Percentiles rank a stretch among this genome's conserved stretches.
These are phyloP conservation scores for Semicossyphus pulcher DNA, from an alignment of 2,113 vertebrate genomes.

Conservation along the genomic window DNA sequence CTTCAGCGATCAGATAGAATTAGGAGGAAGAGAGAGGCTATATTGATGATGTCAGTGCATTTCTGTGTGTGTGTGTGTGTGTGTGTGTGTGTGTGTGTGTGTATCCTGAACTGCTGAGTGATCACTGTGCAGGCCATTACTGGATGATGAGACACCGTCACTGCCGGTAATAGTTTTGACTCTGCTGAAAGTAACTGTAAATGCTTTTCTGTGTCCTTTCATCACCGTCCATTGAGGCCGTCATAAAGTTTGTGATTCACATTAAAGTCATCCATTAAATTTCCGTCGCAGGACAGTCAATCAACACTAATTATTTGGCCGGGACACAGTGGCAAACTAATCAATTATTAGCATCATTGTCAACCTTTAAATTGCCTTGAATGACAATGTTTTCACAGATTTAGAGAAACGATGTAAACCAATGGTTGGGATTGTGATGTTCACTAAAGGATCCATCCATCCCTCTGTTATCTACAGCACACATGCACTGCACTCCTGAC, in stretches of 20 bases:
- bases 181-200: constrained; percentile 27
- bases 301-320: too few relatives aligned
- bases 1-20: too few relatives aligned
- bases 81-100: constrained; percentile 15
- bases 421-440: too few relatives aligned
- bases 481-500: too few relatives aligned
- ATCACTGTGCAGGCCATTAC: constrained; percentile 53
- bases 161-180: constrained; percentile 40
- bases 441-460: too few relatives aligned
- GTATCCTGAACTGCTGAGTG: constrained; percentile 54
- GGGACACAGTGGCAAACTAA: too few relatives aligned
- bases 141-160: constrained; percentile 39
- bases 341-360: too few relatives aligned
- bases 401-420: too few relatives aligned
- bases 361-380: too few relatives aligned
- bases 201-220: constrained; percentile 12
- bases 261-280: not conserved
- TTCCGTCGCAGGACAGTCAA: not conserved
- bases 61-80: constrained; percentile 30
- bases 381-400: too few relatives aligned
- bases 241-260: not conserved
- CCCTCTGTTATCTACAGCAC: too few relatives aligned
- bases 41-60: constrained; percentile 38
- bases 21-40: constrained; percentile 1
- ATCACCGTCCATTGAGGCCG: not conserved